Evolutionary conservation across 2,888 invertebrate genomes (phyloP), one percentile per base, ranked within the genome.

Genomic region (Nemapogon koenigi): DNA sequence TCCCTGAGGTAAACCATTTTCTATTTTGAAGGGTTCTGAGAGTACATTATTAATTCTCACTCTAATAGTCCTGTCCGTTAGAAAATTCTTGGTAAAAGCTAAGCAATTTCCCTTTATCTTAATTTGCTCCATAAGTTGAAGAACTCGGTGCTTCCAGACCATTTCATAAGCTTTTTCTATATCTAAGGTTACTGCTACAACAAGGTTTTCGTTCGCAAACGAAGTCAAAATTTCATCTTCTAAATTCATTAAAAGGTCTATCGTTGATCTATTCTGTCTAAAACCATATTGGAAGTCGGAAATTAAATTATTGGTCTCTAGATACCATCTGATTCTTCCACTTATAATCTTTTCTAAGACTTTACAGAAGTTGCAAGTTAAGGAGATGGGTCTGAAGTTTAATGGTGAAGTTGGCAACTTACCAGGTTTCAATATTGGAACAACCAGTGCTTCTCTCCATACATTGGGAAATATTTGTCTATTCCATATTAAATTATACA

Each of bases 341-440:
- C 42, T 42, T 16, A 46, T 33, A 22, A 42, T 40, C 41, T 45
- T 46, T 42, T 46, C 43, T 7, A 43, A 17, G 14, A 43, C 32
- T 42, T 46, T 44, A 29, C 31, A 31, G 2, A 31, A 10, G 10
- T 16, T 16, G 10, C 44, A 46, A 13, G 43, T 45, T 16, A 45
- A 22, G 1, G 44, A 43, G 35, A 47, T 47, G 6, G 45, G 44
- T 29, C 45, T 43, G 38, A 41, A 45, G 28, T 35, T 47, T 8
- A 38, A 16, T 28, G 16, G 11, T n/a, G 13, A 29, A 11, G 15
- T 39, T 3, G 40, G 22, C 7, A 37, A 22, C 38, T 43, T 45
- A 6, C 41, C 42, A 16, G 43, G 44, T 41, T 45, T 47, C 32
- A 41, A 27, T 22, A 47, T 44, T 18, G 47, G 47, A 4, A 45